These are phyloP conservation scores for Brienomyrus brachyistius DNA, from an alignment of 2,113 vertebrate species.

Conservation along the genomic window DNA sequence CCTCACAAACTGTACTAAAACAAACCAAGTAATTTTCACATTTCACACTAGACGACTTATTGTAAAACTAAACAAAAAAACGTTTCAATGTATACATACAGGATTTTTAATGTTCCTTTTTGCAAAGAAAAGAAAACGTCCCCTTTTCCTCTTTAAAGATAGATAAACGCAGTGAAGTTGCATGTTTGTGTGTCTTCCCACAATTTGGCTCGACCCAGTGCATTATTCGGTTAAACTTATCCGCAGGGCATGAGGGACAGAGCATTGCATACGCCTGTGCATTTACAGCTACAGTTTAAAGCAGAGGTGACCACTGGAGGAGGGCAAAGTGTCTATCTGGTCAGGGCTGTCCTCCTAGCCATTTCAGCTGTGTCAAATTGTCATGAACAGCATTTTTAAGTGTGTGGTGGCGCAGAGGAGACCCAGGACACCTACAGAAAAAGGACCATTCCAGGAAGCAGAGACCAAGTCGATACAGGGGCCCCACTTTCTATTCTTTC, in stretches of 20 bases:
- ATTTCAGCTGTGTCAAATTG: neutral
- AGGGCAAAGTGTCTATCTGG: neutral
- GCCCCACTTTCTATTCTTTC: neutral
- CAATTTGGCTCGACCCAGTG: neutral
- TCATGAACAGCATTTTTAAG: neutral
- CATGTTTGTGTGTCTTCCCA: neutral
- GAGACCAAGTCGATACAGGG: neutral
- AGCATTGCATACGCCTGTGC: neutral
- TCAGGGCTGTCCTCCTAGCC: neutral
- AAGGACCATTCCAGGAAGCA: neutral
- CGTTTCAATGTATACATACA: neutral
- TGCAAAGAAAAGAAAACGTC: neutral
- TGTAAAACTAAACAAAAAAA: neutral
- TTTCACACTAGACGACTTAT: constrained; percentile 35
- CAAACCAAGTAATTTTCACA: constrained; percentile 18
- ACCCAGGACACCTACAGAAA: neutral
- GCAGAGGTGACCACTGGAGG: neutral
- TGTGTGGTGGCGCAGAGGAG: neutral
- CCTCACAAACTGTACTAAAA: constrained; percentile 12
- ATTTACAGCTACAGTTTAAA: neutral
- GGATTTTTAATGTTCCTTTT: neutral
- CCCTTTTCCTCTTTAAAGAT: neutral
- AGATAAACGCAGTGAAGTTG: neutral
- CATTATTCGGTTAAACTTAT: neutral
- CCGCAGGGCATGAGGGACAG: neutral